Base-by-base conservation (phyloP, 1,140 invertebrate species). In the Fopius arisanus region DNA sequence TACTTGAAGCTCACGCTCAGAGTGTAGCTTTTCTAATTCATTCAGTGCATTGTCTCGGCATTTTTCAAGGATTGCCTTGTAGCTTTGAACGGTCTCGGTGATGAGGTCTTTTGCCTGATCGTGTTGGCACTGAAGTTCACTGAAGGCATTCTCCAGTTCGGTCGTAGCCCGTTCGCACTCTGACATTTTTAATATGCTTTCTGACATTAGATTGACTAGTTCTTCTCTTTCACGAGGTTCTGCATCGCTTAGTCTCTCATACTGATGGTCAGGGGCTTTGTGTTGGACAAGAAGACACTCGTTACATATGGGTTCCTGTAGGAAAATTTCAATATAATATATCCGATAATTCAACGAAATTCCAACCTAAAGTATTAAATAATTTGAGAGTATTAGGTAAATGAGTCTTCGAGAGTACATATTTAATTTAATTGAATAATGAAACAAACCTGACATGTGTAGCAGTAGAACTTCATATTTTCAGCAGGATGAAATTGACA, bases 61-160 rank as follows among this genome's bases (percentile, higher is more conserved):
- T 78, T 93, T 92, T 78, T 97, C 95, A 59, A 97, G 86, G 67
- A 95, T 88, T 31, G 93, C 93, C 85, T 95, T 95, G 79, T 95
- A 97, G 83, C 91, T 92, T 80, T 93, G 91, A 88, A 94, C 96
- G 63, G 95, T 93, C 86, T 97, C 95, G 65, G 94, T 91, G 76
- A 98, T 96, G 37, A 95, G 89, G 80, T 91, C 92, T 80, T 93
- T 94, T n/a, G 95, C 95, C 82, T 93, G 92, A 82, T 96, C 95
- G 75, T 94, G 92, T 84, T 97, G 95, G 77, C 92, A 90, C 83
- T 97, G 94, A 21, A 97, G 84, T 74, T 97, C 96, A 67, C 93
- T 93, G n/a, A 97, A 87, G 23, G 92, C 92, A 80, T 92, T 93
- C 78, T 94, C 92, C 41, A 97, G 86, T 74, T 91, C 91, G 29